Evolutionary conservation across 1,140 invertebrate species (phyloP), one percentile per base, ranked within the genome.

Genomic region (Lepeophtheirus salmonis): DNA sequence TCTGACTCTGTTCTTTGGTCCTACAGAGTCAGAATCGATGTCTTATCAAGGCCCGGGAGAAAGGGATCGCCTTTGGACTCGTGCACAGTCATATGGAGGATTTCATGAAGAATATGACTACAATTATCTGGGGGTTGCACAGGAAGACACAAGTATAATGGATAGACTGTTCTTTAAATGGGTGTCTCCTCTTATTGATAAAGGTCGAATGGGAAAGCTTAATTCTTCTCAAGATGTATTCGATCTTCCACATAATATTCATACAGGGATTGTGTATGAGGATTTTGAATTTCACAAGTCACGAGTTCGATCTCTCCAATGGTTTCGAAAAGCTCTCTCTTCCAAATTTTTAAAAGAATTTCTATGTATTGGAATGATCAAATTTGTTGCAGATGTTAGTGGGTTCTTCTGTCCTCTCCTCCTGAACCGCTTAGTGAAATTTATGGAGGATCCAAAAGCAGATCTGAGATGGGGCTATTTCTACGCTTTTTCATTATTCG

Each of bases 391-490:
- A 2, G 92, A 97, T 71, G 75, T 77, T 62, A 75, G 82, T 26
- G 81, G 80, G 16, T 97, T 97, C 76, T 80, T 82, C 52, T 86
- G 85, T 1, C 94, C 94, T 0, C 71, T 98, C 41, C 72, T 98
- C 14, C 73, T 98, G 0, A 88, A 86, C 71, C 76, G 75, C 67
- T 72, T 96, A 3, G 80, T 96, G 4, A 74, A 72, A 17, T 91
- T 83, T 70, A 80, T 94, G 56, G 83, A 90, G 70, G 78, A 83
- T 66, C 78, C 78, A 68, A 66, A 75, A 51, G 78, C 83, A 65
- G 75, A 80, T 56, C 70, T 80, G 50, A 71, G 73, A 49, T 65
- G 72, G 68, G 86, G 88, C 66, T 92, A 89, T 70, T 68, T 81
- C 1, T 94, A 89, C 72, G 87, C 87, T 10, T 70, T 72, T 21